Conservation (phyloP, 1,140 invertebrate species). For the Campoletis sonorensis region DNA sequence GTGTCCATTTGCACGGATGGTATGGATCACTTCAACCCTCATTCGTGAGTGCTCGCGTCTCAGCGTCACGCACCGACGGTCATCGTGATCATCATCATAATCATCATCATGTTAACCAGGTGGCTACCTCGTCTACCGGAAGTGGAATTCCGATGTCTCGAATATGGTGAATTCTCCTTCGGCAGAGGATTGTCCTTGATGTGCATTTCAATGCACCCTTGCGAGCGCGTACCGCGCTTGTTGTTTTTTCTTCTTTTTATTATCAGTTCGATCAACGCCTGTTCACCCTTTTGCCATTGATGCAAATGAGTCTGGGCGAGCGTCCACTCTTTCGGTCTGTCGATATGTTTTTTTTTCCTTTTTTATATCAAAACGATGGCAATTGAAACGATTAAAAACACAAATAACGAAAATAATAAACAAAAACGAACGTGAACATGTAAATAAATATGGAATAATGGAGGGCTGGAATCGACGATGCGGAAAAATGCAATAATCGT, state of each 20-base stretch:
- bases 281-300: background rate
- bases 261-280: background rate
- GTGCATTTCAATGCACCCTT: background rate
- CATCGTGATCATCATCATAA: slow-evolving; percentile 39
- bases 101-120: slow-evolving; percentile 55
- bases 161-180: slow-evolving; percentile 33
- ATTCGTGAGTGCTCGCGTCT: slow-evolving; percentile 25
- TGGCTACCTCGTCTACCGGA: slow-evolving; percentile 62
- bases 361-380: background rate
- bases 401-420: too few species aligned
- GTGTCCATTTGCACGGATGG: background rate
- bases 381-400: background rate
- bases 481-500: too few species aligned
- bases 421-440: too few species aligned
- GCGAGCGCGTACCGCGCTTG: background rate
- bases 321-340: background rate
- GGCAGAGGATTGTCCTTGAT: background rate
- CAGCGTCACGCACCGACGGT: slow-evolving; percentile 53
- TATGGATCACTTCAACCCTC: slow-evolving; percentile 38
- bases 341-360: background rate
- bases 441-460: too few species aligned
- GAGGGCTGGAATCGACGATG: too few species aligned
- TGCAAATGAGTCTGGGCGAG: background rate
- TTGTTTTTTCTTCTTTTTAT: background rate
- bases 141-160: slow-evolving; percentile 66